Evolutionary conservation across 37 sponge, comb jelly and placozoan genomes (phyloP), one percentile per base, ranked within the genome.

Genomic region (Axinella damicornis): DNA sequence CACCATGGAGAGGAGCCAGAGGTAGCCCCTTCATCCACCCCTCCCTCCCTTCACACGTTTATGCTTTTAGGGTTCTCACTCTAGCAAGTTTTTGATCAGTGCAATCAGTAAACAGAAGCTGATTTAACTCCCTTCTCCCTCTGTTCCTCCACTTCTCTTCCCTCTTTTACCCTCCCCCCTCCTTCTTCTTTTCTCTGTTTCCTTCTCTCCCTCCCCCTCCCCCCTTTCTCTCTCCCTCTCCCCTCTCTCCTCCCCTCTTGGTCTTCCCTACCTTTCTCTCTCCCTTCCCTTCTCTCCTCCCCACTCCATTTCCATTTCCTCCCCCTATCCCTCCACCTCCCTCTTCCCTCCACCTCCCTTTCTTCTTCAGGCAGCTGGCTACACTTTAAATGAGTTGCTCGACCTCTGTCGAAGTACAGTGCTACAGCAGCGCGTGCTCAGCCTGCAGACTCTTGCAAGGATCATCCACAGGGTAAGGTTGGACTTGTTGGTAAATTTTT

Each of bases 1-100:
- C 97, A 96, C 85, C 97, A 96, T 84, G 97, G 97, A 9, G 90
- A 91, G 28, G 89, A 92, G 34, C 95, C 95, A 40, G 74, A 84
- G 69, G 95, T 94, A 56, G 9, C 6, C 46, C 46, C 46, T 9
- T 46, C 6, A 46, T 46, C 6, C 46, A 4, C 9, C 9, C 4
- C 46, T 9, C 9, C 46, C 4, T 46, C 46, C 9, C 46, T 46
- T 4, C 9, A 46, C 46, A 46, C 9, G 46, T 9, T 46, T 46
- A 46, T 46, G 46, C 46, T 9, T 12, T 46, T 46, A 46, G 46
- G 9, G 9, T 4, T 46, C 46, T 46, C 46, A 46, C 46, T 9
- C 46, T 46, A 9, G 9, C 46, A 12, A 46, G 46, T 46, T 46
- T 12, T 46, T 46, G 9, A 46, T 46, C n/a, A n/a, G n/a, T n/a